A percentile compares a stretch with the other conserved stretches of the same genome.
These are phyloP conservation scores for Drosophila biarmipes DNA, from an alignment of 1,140 invertebrate species.

Conservation along the genomic window DNA sequence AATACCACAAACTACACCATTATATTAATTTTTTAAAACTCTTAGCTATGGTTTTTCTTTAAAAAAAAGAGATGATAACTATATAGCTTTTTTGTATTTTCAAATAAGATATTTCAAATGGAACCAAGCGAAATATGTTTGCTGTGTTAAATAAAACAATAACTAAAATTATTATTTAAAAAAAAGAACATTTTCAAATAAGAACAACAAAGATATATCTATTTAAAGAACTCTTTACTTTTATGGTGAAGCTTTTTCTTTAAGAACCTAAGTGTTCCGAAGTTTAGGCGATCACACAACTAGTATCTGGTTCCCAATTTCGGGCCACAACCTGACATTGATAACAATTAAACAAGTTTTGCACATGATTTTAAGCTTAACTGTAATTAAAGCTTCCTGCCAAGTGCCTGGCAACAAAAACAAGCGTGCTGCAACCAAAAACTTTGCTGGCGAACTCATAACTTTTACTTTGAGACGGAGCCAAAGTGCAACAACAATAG, in stretches of 20 bases:
- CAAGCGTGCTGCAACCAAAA: conserved; percentile 38
- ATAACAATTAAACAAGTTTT: conserved; percentile 76
- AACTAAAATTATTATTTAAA: no score
- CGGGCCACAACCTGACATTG: conserved; percentile 48
- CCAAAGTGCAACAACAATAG: conserved; percentile 61
- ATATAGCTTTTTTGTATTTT: no score
- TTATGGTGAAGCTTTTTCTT: neutral
- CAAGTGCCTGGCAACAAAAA: conserved; percentile 50
- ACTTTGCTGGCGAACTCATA: conserved; percentile 70
- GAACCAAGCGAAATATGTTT: neutral
- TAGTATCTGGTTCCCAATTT: neutral
- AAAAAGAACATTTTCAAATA: no score
- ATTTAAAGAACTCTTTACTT: neutral
- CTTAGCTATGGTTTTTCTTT: no score
- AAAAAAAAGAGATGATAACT: no score
- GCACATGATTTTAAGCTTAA: conserved; percentile 81
- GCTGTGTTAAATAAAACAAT: neutral
- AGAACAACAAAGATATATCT: no score
- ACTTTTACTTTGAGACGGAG: conserved; percentile 77
- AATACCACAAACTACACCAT: no score
- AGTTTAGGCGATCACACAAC: conserved; percentile 7
- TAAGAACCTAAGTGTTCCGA: neutral
- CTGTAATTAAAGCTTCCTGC: conserved; percentile 75
- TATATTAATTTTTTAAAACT: no score
- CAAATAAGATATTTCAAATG: neutral